phyloP scores from a whole-genome alignment of 1,140 invertebrate species.

The Drosophila setifemur region DNA sequence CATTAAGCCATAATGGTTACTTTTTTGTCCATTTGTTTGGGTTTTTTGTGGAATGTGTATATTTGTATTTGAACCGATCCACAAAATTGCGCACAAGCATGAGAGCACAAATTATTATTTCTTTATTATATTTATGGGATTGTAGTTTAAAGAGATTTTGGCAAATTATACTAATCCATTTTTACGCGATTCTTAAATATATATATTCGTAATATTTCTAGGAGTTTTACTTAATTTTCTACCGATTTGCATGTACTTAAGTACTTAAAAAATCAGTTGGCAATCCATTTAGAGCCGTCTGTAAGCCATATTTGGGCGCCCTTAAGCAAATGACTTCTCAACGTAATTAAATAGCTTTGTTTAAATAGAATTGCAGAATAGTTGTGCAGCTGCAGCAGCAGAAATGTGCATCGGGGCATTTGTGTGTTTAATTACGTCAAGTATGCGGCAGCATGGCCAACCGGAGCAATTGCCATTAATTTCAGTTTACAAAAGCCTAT shows the following conservation, averaged over 20 bases:
- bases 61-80: conserved; percentile 53
- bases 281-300: background rate
- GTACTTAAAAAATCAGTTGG: too few relatives aligned
- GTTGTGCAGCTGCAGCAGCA: background rate
- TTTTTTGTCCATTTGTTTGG: conserved; percentile 22
- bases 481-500: conserved; percentile 74
- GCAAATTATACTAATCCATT: too few relatives aligned
- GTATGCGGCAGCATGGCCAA: conserved; percentile 7
- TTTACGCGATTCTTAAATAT: too few relatives aligned
- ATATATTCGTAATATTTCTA: too few relatives aligned
- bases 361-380: conserved; percentile 37
- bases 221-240: too few relatives aligned
- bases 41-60: conserved; percentile 29
- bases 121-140: too few relatives aligned
- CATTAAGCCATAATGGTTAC: conserved; percentile 53
- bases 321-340: conserved; percentile 47
- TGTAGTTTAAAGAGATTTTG: too few relatives aligned
- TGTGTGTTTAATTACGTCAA: conserved; percentile 58
- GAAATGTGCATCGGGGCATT: conserved; percentile 3
- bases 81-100: conserved; percentile 36
- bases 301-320: background rate
- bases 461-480: conserved; percentile 56
- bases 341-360: conserved; percentile 61
- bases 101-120: conserved; percentile 36
- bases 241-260: too few relatives aligned